A percentile compares a stretch with the other conserved stretches of the same genome.
These are phyloP conservation scores for Harmothoe impar DNA, from an alignment of 2,888 invertebrate genomes.

Conservation along the genomic window DNA sequence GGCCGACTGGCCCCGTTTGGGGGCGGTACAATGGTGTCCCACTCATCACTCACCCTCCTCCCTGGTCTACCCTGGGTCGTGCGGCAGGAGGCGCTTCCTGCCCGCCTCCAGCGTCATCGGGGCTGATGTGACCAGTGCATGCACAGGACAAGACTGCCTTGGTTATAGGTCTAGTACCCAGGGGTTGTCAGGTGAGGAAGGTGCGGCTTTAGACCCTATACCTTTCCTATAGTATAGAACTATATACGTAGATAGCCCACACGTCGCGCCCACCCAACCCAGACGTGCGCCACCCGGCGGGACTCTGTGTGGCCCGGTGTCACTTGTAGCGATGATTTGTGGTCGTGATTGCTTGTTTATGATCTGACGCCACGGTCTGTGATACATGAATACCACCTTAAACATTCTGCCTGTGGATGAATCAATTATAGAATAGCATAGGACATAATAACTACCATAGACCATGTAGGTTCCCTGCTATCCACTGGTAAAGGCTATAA, in stretches of 20 bases:
- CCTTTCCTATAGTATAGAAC: too few relatives aligned
- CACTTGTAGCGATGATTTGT: slow-evolving; percentile 18
- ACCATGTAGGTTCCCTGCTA: too few relatives aligned
- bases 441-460: background rate
- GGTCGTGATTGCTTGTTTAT: slow-evolving; percentile 4
- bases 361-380: background rate
- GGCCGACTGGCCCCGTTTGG: slow-evolving; percentile 51
- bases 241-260: background rate
- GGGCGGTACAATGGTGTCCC: background rate
- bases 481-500: too few relatives aligned
- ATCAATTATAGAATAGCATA: too few relatives aligned
- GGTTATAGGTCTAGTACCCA: too few relatives aligned
- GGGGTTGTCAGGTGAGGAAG: background rate
- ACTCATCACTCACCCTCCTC: background rate
- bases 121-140: background rate
- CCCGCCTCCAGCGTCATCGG: slow-evolving; percentile 21
- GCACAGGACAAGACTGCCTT: background rate
- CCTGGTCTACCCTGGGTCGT: background rate
- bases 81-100: slow-evolving; percentile 18
- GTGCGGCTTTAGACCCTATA: background rate
- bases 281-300: background rate
- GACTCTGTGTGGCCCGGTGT: background rate
- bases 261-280: background rate
- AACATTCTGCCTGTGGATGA: background rate
- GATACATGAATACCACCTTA: background rate